Conservation (phyloP, 2,888 invertebrate genomes). For the Liodrosophila aerea region DNA sequence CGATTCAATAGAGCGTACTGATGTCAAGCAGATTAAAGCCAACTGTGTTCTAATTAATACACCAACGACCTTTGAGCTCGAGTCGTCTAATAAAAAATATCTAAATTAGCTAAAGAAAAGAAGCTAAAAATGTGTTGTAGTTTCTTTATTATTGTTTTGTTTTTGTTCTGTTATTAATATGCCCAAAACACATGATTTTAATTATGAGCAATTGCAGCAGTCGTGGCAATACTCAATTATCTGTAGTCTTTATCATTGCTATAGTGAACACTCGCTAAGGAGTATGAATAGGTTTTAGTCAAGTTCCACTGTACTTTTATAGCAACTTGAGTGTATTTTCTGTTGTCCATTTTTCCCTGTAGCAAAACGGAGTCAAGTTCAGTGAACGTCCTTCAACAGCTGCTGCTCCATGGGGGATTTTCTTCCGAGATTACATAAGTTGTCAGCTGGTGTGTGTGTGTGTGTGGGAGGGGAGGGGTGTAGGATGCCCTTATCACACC, state of each 20-base stretch:
- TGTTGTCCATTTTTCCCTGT: constrained; percentile 14
- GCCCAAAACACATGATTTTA: constrained; percentile 7
- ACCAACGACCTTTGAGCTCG: too few relatives aligned
- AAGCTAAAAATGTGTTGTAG: too few relatives aligned
- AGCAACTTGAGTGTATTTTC: not conserved
- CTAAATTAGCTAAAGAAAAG: too few relatives aligned
- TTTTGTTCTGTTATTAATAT: not conserved
- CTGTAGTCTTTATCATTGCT: too few relatives aligned
- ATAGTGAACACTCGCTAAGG: too few relatives aligned
- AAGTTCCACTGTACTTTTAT: not conserved
- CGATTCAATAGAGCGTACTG: too few relatives aligned
- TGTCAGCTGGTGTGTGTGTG: not conserved
- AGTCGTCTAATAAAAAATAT: too few relatives aligned
- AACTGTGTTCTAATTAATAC: too few relatives aligned
- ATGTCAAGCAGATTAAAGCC: too few relatives aligned
- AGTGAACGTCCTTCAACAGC: constrained; percentile 67
- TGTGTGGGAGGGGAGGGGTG: not conserved
- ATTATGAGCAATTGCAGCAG: constrained; percentile 19
- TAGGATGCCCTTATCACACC: too few relatives aligned
- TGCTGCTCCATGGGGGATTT: constrained; percentile 18
- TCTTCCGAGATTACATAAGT: constrained; percentile 46
- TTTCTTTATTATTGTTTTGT: too few relatives aligned
- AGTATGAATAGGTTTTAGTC: too few relatives aligned
- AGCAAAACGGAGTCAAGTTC: constrained; percentile 53
- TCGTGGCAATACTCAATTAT: constrained; percentile 21